phyloP scores from a whole-genome alignment of 2,888 invertebrate genomes.

The Acleris laterana region DNA sequence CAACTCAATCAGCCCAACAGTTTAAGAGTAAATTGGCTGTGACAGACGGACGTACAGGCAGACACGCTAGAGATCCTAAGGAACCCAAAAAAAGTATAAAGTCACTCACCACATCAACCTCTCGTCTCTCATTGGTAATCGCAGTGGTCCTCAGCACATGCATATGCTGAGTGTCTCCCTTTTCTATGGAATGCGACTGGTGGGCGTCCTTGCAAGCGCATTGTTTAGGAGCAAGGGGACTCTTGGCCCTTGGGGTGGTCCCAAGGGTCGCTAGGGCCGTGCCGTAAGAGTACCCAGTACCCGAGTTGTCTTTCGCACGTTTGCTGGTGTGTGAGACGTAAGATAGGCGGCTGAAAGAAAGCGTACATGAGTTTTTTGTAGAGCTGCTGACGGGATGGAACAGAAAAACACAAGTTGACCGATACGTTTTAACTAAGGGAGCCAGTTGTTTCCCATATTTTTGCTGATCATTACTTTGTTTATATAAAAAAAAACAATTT shows the following conservation, averaged over 20 bases:
- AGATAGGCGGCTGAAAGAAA: slow-evolving; percentile 59
- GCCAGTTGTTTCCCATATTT: no score
- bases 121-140: slow-evolving; percentile 65
- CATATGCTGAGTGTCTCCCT: slow-evolving; percentile 57
- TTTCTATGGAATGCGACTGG: slow-evolving; percentile 45
- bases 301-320: slow-evolving; percentile 74
- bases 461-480: no score
- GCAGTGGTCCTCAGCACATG: slow-evolving; percentile 71
- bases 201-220: slow-evolving; percentile 57
- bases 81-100: no score
- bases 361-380: slow-evolving; percentile 6
- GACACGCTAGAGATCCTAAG: no score
- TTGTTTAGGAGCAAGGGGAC: slow-evolving; percentile 47
- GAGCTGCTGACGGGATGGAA: background rate
- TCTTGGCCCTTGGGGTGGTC: slow-evolving; percentile 48
- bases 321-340: slow-evolving; percentile 66
- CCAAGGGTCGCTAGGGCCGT: slow-evolving; percentile 64
- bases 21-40: no score
- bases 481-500: no score
- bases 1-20: no score
- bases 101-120: slow-evolving; percentile 60
- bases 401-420: no score
- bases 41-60: no score
- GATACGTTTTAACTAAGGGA: no score
- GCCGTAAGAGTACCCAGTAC: slow-evolving; percentile 74